Conservation (phyloP, 2,888 invertebrate genomes). For the Encarsia formosa region DNA sequence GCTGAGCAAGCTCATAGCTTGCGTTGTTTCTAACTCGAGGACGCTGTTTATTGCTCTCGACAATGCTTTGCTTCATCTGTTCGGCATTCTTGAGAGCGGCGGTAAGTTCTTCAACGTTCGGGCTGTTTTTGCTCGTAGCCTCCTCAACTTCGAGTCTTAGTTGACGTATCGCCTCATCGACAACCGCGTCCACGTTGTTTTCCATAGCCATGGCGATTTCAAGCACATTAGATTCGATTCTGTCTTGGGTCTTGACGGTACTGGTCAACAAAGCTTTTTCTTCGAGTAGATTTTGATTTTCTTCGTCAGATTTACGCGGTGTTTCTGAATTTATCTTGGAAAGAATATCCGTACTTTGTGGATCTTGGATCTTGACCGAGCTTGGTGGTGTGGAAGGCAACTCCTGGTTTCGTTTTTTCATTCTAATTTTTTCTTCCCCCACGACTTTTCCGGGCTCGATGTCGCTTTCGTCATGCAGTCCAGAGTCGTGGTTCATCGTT, state of each 20-base stretch:
- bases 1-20: constrained; percentile 47
- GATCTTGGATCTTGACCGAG: constrained; percentile 42
- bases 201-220: constrained; percentile 44
- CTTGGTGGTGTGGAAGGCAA: no score
- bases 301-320: constrained; percentile 26
- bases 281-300: constrained; percentile 26
- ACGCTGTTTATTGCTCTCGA: constrained; percentile 11
- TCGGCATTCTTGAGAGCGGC: constrained; percentile 26
- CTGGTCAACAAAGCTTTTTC: constrained; percentile 33
- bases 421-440: constrained; percentile 8
- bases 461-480: constrained; percentile 9
- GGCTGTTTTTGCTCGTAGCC: constrained; percentile 27
- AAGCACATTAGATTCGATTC: constrained; percentile 37
- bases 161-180: constrained; percentile 43
- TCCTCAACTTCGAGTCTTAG: constrained; percentile 40
- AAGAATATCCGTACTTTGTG: constrained; percentile 26
- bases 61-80: constrained; percentile 21
- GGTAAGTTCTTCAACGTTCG: constrained; percentile 18
- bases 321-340: constrained; percentile 22
- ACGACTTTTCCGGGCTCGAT: constrained; percentile 13
- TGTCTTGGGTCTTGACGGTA: constrained; percentile 48
- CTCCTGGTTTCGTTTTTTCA: not conserved
- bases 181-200: constrained; percentile 41
- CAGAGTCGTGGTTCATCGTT: constrained; percentile 25
- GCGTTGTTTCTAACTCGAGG: constrained; percentile 44